Evolutionary conservation across 2,113 vertebrate genomes (phyloP), one percentile per base, ranked within the genome.

Genomic region (Burhinus oedicnemus): DNA sequence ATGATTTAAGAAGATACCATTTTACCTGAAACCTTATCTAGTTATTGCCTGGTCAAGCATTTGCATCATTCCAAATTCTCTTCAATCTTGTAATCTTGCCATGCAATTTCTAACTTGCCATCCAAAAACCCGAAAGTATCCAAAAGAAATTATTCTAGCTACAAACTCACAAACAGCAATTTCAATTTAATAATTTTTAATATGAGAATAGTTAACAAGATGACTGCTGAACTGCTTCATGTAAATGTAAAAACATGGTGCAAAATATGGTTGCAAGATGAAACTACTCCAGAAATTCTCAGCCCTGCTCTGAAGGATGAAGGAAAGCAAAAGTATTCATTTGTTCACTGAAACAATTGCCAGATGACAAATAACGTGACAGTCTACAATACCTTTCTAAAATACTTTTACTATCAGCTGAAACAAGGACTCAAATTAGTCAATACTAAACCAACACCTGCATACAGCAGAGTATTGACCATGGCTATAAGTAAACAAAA

Each of bases 91-190:
- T 40, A 8, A 68, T 62, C 25, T 55, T 82, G 30, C 32, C 44
- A n/a, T 27, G 15, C 17, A 32, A 65, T 65, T 60, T 42, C 42
- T 60, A 82, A 47, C 7, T 16, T 74, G 32, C 49, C 49, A 52
- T 4, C 45, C 0, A 0, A 95, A 85, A 83, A 1, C 1, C 12
- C 11, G 5, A 16, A 90, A 49, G 7, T 10, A 72, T 25, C 6
- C 20, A 52, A 47, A 87, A 62, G 1, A 86, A 79, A 85, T 66
- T 40, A 52, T 40, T 74, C 25, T 52, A 77, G 34, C 45, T 70
- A 87, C 36, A n/a, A 64, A 58, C 20, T 76, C 66, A 61, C 20
- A 38, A 65, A 40, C 2, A 74, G 32, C 15, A 42, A 45, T 83
- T 25, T 20, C 29, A 70, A 68, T 51, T 36, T 64, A 36, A 16